Base-by-base conservation (phyloP, 2,113 vertebrate genomes). In the Amblyornis subalaris region DNA sequence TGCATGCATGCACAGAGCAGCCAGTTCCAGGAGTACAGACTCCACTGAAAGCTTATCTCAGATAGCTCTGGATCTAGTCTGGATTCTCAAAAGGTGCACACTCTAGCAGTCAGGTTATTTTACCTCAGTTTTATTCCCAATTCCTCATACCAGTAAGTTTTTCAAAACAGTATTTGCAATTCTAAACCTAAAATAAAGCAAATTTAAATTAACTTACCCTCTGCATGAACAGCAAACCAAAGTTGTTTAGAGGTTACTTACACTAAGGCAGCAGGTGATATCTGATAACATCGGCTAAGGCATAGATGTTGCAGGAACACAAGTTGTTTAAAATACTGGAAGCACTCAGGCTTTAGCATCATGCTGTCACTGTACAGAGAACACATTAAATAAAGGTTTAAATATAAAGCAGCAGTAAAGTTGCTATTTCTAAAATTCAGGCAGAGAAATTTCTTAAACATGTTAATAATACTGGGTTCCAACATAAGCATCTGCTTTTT, bases 241-340 rank as follows among this genome's bases (percentile, higher is more conserved):
- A 89, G 38, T 14, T 51, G 21, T 45, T 60, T 54, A 65, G 65
- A 55, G 33, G 38, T 89, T 90, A 98, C 98, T 98, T 91, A 98
- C 98, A 98, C 83, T 92, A 99, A 97, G 33, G 98, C 97, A 36
- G 98, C 98, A 13, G 98, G 98, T 88, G 98, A 97, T 72, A 99
- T 98, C 97, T 99, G 98, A 4, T 99, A 99, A 96, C 99, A 99
- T 90, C 99, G 98, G 48, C 99, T 99, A 93, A 99, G 98, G 20
- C 98, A 98, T 38, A 99, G 97, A 65, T 99, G 98, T 74, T 97
- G 94, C 74, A 99, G 97, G 36, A 84, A 90, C 51, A 12, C 11
- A 42, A 99, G 98, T 18, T 98, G 97, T 53, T 92, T 96, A 74
- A 99, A 98, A 82, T 98, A 96, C 0, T 96, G 97, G 93, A 99